Conservation (phyloP, 2,888 invertebrate genomes). For the Hemicrepidius hirtus region DNA sequence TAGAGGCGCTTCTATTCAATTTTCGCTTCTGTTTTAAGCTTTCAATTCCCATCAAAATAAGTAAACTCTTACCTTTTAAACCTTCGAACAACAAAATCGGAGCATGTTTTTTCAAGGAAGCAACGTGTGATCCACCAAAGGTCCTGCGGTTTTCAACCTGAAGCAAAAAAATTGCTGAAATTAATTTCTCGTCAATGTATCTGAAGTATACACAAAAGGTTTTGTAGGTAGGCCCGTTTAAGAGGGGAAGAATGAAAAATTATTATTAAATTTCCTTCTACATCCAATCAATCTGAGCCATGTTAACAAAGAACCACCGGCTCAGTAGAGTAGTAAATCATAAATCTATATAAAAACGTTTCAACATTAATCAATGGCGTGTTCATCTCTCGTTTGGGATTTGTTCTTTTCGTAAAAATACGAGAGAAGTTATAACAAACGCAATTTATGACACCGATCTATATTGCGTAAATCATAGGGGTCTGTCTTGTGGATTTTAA, state of each 20-base stretch:
- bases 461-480: slow-evolving; percentile 13
- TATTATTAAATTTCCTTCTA: slow-evolving; percentile 24
- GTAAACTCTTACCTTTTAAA: slow-evolving; percentile 25
- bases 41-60: not conserved
- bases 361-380: slow-evolving; percentile 25
- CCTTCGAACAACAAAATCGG: slow-evolving; percentile 12
- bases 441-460: slow-evolving; percentile 18
- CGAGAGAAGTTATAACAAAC: slow-evolving; percentile 18
- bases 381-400: slow-evolving; percentile 19
- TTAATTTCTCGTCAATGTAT: slow-evolving; percentile 26
- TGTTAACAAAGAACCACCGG: slow-evolving; percentile 21
- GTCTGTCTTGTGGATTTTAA: not conserved
- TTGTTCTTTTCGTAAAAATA: slow-evolving; percentile 24
- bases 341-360: slow-evolving; percentile 23
- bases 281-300: slow-evolving; percentile 8
- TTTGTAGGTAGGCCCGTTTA: slow-evolving; percentile 19
- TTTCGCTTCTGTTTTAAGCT: not conserved
- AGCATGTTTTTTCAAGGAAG: slow-evolving; percentile 19
- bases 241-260: slow-evolving; percentile 22
- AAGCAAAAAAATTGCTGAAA: slow-evolving; percentile 20
- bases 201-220: slow-evolving; percentile 18
- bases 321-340: slow-evolving; percentile 13
- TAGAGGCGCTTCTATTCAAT: slow-evolving; percentile 4
- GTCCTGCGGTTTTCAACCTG: not conserved
- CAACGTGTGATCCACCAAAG: not conserved